Percentiles rank a stretch among this genome's conserved stretches.
phyloP scores from a whole-genome alignment of 2,113 vertebrate species.

The Laticauda colubrina region DNA sequence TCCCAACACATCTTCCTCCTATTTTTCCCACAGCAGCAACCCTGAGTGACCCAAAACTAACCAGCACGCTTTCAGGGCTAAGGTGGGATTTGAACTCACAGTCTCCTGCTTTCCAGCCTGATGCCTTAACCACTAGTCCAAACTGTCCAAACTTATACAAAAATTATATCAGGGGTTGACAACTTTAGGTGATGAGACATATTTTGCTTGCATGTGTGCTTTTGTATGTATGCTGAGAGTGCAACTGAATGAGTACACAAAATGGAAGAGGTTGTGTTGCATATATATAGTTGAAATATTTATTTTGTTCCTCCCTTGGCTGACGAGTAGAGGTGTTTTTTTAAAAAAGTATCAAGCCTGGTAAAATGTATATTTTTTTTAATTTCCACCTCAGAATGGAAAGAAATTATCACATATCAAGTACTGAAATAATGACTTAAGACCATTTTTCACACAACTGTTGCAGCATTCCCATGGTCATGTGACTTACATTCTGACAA shows the following conservation, averaged over 20 bases:
- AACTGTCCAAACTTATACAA: background rate
- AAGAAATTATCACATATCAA: background rate
- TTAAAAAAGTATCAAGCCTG: background rate
- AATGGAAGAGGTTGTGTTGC: background rate
- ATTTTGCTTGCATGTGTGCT: background rate
- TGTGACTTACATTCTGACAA: too few relatives aligned
- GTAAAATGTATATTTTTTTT: background rate
- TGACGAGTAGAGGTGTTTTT: background rate
- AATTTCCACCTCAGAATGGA: background rate
- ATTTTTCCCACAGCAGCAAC: background rate
- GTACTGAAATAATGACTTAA: too few relatives aligned
- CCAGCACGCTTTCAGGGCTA: background rate
- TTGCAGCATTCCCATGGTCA: too few relatives aligned
- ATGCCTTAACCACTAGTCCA: background rate
- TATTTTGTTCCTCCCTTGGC: background rate
- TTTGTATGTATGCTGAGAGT: background rate
- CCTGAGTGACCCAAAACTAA: background rate
- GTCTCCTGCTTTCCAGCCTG: background rate
- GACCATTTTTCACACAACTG: too few relatives aligned
- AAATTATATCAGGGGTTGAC: background rate
- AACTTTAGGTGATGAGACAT: background rate
- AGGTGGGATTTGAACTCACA: background rate
- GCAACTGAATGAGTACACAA: background rate
- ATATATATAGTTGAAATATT: background rate
- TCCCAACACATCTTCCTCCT: background rate